phyloP scores from a whole-genome alignment of 2,113 vertebrate species.

The Canis aureus region DNA sequence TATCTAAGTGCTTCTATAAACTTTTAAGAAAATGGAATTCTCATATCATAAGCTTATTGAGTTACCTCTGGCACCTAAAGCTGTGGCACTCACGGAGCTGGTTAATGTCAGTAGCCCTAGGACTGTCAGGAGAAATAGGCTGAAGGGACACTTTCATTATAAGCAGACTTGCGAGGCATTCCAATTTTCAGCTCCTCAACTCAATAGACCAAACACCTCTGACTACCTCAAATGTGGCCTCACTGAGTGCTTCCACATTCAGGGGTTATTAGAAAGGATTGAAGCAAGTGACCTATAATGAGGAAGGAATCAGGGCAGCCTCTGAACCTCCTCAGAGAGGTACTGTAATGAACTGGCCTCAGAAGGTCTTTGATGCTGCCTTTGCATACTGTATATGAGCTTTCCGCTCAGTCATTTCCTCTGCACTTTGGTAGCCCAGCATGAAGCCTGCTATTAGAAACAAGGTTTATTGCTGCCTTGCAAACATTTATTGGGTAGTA shows the following conservation, averaged over 20 bases:
- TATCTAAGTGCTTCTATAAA: background rate
- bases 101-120: background rate
- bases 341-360: background rate
- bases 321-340: constrained; percentile 54
- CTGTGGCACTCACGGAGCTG: background rate
- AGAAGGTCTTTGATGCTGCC: constrained; percentile 26
- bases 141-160: background rate
- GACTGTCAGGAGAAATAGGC: background rate
- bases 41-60: background rate
- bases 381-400: constrained; percentile 51
- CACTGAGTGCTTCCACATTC: background rate
- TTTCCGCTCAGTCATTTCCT: constrained; percentile 82
- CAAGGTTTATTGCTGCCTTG: constrained; percentile 85
- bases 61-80: background rate
- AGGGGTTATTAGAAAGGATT: constrained; percentile 17
- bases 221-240: background rate
- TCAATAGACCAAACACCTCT: background rate
- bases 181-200: background rate
- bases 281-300: background rate
- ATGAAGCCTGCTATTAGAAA: constrained; percentile 78
- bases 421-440: constrained; percentile 82
- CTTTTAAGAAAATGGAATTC: constrained; percentile 44
- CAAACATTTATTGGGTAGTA: constrained; percentile 86
- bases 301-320: background rate
- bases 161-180: background rate